Conservation (phyloP, 1,140 invertebrate genomes). For the Drosophila kepulauana region DNA sequence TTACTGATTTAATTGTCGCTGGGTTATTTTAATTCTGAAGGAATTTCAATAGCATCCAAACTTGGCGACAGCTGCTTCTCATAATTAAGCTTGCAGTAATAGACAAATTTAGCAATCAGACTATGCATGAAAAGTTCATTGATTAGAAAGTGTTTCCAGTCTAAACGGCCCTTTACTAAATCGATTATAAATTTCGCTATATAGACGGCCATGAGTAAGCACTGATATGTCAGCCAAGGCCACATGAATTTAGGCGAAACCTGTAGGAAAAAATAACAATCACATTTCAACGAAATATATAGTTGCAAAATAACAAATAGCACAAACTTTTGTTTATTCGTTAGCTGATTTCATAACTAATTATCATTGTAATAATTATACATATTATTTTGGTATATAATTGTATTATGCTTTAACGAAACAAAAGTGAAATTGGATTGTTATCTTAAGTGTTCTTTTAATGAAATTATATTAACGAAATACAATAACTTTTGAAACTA, state of each 20-base stretch:
- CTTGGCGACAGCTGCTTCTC: not conserved
- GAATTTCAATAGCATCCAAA: not conserved
- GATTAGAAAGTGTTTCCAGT: not conserved
- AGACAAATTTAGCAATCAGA: conserved; percentile 8
- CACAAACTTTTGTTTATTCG: no score
- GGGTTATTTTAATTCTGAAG: not conserved
- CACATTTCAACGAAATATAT: not conserved
- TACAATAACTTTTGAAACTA: no score
- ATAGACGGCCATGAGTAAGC: not conserved
- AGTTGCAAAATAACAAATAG: no score
- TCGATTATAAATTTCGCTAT: not conserved
- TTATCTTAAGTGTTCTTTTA: no score
- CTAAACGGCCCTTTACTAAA: not conserved
- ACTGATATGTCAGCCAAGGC: conserved; percentile 12
- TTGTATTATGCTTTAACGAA: no score
- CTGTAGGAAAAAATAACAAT: not conserved
- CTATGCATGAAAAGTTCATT: not conserved
- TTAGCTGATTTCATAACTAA: no score
- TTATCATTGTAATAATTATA: no score
- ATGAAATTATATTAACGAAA: no score
- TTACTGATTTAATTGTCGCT: not conserved
- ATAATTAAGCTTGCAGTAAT: not conserved
- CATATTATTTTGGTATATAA: no score
- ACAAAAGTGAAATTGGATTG: no score
- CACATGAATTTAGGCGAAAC: not conserved